Evolutionary conservation across 2,113 vertebrate species (phyloP), one percentile per base, ranked within the genome.

Genomic region (Syngnathus typhle): DNA sequence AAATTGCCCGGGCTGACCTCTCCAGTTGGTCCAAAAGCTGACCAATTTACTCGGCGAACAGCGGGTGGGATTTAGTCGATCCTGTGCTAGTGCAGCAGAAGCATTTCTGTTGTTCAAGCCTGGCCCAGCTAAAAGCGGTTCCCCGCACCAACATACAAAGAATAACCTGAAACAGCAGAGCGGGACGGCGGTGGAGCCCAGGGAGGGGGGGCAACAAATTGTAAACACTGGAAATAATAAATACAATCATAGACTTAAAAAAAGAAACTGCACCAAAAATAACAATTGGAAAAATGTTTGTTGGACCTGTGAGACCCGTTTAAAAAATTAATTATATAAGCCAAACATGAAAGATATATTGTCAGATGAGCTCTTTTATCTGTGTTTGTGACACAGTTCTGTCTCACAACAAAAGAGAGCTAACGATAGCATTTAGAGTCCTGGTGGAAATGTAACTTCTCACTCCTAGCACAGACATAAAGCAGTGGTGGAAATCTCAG

Each of bases 91-190:
- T 88, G 88, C 88, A 85, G 81, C 84, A 74, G 71, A 82, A 84
- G 88, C 88, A 88, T 73, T 88, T 88, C 86, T 86, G 81, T 89
- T 89, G 88, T 89, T 83, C 80, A 32, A 32, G 80, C 72, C 68
- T 76, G 9, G 79, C 75, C 68, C 38, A 68, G 84, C 84, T 72
- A 77, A 84, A 85, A 77, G 70, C 83, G 71, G 61, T 79, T 81
- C 72, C 74, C 74, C 60, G 59, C 69, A 67, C 46, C 3, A 60
- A 70, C 76, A 80, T 81, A 89, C 85, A 89, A 88, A 86, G 84
- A 87, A 87, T 72, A 65, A 82, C 84, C 86, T 88, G 86, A 87
- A 87, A 88, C 88, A 87, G 88, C 88, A 89, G 81, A 76, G 80
- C 54, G 62, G 37, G 43, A 70, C 69, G 70, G 70, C 71, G 75